phyloP scores from a whole-genome alignment of 2,888 invertebrate genomes.

The Cyrtodaria siliqua region DNA sequence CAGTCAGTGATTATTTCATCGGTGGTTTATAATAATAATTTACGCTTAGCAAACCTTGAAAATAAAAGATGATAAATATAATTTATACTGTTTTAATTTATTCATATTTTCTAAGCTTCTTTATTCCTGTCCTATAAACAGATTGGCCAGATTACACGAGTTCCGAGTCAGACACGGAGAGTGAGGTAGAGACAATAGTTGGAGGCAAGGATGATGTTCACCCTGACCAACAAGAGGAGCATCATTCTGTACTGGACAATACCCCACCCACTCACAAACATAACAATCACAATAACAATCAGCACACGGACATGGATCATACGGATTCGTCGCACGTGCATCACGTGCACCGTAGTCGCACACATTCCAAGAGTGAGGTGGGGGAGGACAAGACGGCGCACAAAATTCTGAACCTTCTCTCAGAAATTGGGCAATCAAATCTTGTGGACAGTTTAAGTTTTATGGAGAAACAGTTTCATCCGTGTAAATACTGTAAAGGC shows the following conservation, averaged over 20 bases:
- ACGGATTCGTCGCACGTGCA: constrained; percentile 17
- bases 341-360: constrained; percentile 29
- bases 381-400: constrained; percentile 87
- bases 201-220: constrained; percentile 70
- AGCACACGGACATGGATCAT: too few species aligned
- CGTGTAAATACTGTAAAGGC: constrained; percentile 83
- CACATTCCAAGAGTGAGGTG: constrained; percentile 44
- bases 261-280: constrained; percentile 13
- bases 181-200: constrained; percentile 83
- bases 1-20: too few species aligned
- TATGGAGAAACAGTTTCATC: constrained; percentile 79
- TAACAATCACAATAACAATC: constrained; percentile 14
- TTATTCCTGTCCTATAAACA: constrained; percentile 49
- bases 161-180: constrained; percentile 82
- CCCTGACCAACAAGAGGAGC: constrained; percentile 13
- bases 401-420: constrained; percentile 92
- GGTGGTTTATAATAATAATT: too few species aligned
- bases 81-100: too few species aligned
- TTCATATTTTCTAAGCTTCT: too few species aligned
- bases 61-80: too few species aligned
- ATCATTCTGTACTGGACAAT: constrained; percentile 30
- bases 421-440: constrained; percentile 90
- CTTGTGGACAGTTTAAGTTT: constrained; percentile 74
- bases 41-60: too few species aligned
- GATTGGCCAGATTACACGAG: constrained; percentile 85